Conservation (phyloP, 2,888 invertebrate species). For the Caenorhabditis sulstoni region DNA sequence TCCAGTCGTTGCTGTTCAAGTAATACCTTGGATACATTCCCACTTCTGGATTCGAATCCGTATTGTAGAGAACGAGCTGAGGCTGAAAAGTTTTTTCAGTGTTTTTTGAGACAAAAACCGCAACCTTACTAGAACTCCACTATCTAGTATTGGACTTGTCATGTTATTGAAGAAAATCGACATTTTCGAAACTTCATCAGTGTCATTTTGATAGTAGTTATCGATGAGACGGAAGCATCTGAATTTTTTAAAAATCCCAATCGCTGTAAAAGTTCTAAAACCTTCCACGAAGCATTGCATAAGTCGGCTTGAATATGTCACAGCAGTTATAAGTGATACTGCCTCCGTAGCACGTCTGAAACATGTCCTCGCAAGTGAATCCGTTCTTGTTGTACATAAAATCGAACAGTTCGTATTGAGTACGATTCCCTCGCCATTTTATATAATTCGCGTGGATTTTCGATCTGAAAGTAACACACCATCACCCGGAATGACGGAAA, state of each 20-base stretch:
- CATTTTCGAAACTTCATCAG: slow-evolving; percentile 66
- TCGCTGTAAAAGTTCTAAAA: not conserved
- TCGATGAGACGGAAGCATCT: slow-evolving; percentile 64
- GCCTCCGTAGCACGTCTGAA: slow-evolving; percentile 64
- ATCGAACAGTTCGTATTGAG: slow-evolving; percentile 62
- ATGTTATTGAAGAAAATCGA: slow-evolving; percentile 64
- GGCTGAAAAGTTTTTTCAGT: slow-evolving; percentile 34
- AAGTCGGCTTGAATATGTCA: slow-evolving; percentile 65
- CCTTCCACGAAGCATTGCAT: slow-evolving; percentile 66
- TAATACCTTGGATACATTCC: slow-evolving; percentile 64
- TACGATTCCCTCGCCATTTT: slow-evolving; percentile 56
- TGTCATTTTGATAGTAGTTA: slow-evolving; percentile 65
- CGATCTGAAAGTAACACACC: slow-evolving; percentile 13
- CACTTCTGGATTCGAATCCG: slow-evolving; percentile 60
- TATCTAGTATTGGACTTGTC: slow-evolving; percentile 56
- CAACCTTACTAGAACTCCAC: slow-evolving; percentile 34
- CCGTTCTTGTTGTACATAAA: slow-evolving; percentile 59
- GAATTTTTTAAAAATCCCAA: not conserved
- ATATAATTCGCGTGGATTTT: slow-evolving; percentile 29
- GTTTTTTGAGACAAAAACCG: not conserved
- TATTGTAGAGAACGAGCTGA: slow-evolving; percentile 62
- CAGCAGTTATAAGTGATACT: slow-evolving; percentile 61
- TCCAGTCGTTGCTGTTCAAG: slow-evolving; percentile 66
- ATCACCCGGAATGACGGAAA: not conserved
- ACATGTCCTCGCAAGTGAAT: slow-evolving; percentile 55